These are phyloP conservation scores for Petrosia ficiformis DNA, from an alignment of 37 sponge, comb jelly and placozoan genomes.

Conservation along the genomic window DNA sequence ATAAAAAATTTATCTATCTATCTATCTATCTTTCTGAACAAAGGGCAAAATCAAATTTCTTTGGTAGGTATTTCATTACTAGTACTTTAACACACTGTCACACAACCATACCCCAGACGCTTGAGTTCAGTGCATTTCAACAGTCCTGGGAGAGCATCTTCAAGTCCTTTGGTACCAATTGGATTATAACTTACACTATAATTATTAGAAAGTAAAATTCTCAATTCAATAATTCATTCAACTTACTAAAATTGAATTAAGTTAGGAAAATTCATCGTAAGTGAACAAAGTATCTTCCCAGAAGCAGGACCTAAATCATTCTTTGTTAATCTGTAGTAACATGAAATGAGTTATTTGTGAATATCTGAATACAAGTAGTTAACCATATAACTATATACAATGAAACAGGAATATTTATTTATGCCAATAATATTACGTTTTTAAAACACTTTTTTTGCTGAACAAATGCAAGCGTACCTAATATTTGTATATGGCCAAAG, in stretches of 20 bases:
- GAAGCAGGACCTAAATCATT: slow-evolving; percentile 17
- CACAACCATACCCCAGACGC: slow-evolving; percentile 42
- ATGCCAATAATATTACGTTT: too few relatives aligned
- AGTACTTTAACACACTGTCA: too few relatives aligned
- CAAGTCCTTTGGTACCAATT: slow-evolving; percentile 16
- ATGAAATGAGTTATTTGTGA: neutral
- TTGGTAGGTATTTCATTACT: too few relatives aligned
- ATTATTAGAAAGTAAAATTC: too few relatives aligned
- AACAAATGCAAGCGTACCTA: too few relatives aligned
- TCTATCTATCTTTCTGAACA: too few relatives aligned
- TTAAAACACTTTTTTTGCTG: too few relatives aligned
- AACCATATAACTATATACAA: too few relatives aligned
- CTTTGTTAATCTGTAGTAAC: slow-evolving; percentile 9
- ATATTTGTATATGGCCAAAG: too few relatives aligned
- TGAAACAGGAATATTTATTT: too few relatives aligned
- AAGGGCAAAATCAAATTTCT: too few relatives aligned
- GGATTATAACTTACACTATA: slow-evolving; percentile 38
- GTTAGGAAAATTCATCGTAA: slow-evolving; percentile 7
- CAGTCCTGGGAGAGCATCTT: slow-evolving; percentile 15
- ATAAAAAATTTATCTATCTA: too few relatives aligned
- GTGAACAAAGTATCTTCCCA: neutral
- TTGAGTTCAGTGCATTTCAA: slow-evolving; percentile 17
- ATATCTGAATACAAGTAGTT: neutral
- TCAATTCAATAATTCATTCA: neutral
- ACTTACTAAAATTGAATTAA: slow-evolving; percentile 35